Evolutionary conservation across 2,888 invertebrate genomes (phyloP).

Genomic region (Cantharis rustica): DNA sequence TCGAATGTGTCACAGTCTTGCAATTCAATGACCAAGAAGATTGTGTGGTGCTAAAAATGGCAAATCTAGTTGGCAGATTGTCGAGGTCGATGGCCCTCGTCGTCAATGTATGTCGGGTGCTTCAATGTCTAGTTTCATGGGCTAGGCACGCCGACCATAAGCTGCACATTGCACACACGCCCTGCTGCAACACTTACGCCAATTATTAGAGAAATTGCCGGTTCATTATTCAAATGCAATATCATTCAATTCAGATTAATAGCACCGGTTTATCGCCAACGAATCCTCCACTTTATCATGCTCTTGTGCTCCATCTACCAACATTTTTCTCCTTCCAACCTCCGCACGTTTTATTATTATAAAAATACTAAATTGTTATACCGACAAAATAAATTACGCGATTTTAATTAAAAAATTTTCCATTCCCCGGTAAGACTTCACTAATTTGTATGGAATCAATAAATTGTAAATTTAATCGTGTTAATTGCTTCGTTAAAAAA

Average conservation of each 20-base stretch:
- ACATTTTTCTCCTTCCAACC: neutral
- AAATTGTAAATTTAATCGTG: neutral
- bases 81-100: conserved; percentile 40
- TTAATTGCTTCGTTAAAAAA: neutral
- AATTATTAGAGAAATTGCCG: conserved; percentile 10
- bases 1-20: neutral
- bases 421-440: neutral
- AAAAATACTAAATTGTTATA: neutral
- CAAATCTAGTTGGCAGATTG: conserved; percentile 39
- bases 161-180: conserved; percentile 27
- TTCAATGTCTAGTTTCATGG: conserved; percentile 21
- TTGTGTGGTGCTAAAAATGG: conserved; percentile 41
- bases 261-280: conserved; percentile 9
- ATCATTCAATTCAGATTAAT: conserved; percentile 17
- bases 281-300: neutral
- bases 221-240: conserved; percentile 13
- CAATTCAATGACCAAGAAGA: neutral
- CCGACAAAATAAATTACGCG: neutral
- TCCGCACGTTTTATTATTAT: neutral
- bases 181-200: conserved; percentile 24
- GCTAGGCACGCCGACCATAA: conserved; percentile 25
- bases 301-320: neutral
- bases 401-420: neutral
- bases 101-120: conserved; percentile 43
- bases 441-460: neutral